Evolutionary conservation across 2,113 vertebrate species (phyloP), one percentile per base, ranked within the genome.

Genomic region (Hippocampus abdominalis): DNA sequence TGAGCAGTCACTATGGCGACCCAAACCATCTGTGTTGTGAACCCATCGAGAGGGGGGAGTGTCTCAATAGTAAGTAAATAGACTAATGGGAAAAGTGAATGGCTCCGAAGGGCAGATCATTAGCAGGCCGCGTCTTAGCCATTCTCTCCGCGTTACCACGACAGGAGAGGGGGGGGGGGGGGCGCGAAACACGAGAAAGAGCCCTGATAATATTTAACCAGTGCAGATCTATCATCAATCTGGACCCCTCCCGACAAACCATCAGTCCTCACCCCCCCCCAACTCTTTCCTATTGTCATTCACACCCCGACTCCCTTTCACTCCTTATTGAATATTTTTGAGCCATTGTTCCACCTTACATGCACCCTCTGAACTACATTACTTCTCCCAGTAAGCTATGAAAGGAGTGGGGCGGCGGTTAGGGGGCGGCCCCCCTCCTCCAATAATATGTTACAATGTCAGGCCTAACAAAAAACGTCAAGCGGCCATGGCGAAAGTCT

Each of bases 151-250:
- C 77, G 77, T 74, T 84, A 78, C 79, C 83, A 42, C 64, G 69
- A 53, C 62, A 51, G 84, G 69, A 62, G 72, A 72, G 73, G 80
- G 48, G 84, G 69, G 54, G 72, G 74, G 73, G 80, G 77, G 70
- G 20, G 57, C 63, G n/a, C n/a, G n/a, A 67, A 80, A 82, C 82
- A 86, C 84, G 69, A 73, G 84, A 82, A 91, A 84, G 82, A 77
- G 82, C 77, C 82, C 77, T 84, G 86, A 90, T 91, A 92, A 89
- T 91, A 88, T 92, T 91, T 92, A 92, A 92, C 91, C 85, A 89
- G 81, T 7, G 32, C 64, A 86, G 77, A 85, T 87, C 83, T 76
- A 88, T 89, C 86, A 89, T 88, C 76, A 89, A 88, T 88, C 86
- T 83, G 71, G 62, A 32, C 60, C 40, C 67, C 4, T 66, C 60